phyloP scores from a whole-genome alignment of 2,888 invertebrate species.

The Morpho deidamia region DNA sequence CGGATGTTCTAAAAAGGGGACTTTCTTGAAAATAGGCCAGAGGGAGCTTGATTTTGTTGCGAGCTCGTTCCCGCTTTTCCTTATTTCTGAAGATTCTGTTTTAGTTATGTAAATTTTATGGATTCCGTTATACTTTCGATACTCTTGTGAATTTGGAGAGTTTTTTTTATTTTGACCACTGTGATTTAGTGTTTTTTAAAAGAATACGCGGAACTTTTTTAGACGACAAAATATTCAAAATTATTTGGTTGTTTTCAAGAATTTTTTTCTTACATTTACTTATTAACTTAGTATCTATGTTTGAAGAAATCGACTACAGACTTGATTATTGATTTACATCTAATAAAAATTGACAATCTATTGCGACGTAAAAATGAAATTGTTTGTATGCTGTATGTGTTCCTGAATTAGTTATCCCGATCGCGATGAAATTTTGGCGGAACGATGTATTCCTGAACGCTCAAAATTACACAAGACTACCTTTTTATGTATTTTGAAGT shows the following conservation, averaged over 20 bases:
- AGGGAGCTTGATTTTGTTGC: conserved; percentile 17
- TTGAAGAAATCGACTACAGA: too few species aligned
- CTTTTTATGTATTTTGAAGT: too few species aligned
- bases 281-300: too few species aligned
- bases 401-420: too few species aligned
- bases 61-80: conserved; percentile 8
- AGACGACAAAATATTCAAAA: too few species aligned
- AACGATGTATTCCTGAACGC: too few species aligned
- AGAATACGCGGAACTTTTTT: background rate
- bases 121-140: conserved; percentile 6
- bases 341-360: too few species aligned
- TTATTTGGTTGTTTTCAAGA: too few species aligned
- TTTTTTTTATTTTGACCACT: background rate
- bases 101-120: conserved; percentile 25
- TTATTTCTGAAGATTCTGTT: conserved; percentile 14
- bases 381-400: background rate
- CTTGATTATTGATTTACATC: too few species aligned
- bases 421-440: too few species aligned
- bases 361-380: background rate
- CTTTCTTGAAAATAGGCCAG: conserved; percentile 40
- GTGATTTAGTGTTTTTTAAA: background rate
- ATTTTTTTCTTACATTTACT: too few species aligned
- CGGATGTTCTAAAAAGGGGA: conserved; percentile 35
- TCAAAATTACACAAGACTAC: too few species aligned
- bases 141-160: background rate